A percentile compares a stretch with the other conserved stretches of the same genome.
Conservation (phyloP, 2,113 vertebrate genomes). For the Nothobranchius kuhntae region DNA sequence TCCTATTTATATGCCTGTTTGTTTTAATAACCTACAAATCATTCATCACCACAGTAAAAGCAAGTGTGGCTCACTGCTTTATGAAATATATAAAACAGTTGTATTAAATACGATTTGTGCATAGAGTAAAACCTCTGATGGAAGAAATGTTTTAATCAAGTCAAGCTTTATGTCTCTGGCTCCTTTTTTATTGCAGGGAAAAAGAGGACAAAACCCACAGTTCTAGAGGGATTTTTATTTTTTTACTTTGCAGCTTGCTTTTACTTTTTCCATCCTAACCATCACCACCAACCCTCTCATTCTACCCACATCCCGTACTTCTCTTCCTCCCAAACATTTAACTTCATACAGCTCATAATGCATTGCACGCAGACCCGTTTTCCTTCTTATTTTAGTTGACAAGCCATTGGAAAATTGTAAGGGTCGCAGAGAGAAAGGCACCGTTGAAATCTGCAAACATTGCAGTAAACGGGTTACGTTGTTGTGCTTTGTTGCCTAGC, state of each 20-base stretch:
- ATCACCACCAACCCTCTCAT: background rate
- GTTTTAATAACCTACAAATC: conserved; percentile 35
- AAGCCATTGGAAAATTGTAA: background rate
- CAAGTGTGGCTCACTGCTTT: background rate
- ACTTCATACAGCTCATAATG: background rate
- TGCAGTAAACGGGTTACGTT: no score
- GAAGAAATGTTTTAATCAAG: background rate
- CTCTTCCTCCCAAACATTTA: background rate
- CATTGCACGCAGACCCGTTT: background rate
- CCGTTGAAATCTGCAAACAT: no score
- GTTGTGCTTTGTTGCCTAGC: no score
- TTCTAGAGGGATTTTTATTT: background rate
- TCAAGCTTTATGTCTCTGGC: conserved; percentile 10
- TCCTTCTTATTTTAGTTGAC: background rate
- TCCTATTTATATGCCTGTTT: conserved; percentile 17
- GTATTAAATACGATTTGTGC: background rate
- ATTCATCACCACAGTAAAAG: conserved; percentile 20
- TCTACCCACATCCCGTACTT: conserved; percentile 8
- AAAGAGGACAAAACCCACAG: background rate
- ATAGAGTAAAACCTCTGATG: no score
- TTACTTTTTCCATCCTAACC: background rate
- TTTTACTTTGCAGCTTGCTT: background rate
- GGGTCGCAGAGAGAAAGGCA: background rate
- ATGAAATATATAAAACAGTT: background rate
- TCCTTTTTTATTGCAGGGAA: background rate